Conservation (phyloP, 2,888 invertebrate species). For the Thereva unica region DNA sequence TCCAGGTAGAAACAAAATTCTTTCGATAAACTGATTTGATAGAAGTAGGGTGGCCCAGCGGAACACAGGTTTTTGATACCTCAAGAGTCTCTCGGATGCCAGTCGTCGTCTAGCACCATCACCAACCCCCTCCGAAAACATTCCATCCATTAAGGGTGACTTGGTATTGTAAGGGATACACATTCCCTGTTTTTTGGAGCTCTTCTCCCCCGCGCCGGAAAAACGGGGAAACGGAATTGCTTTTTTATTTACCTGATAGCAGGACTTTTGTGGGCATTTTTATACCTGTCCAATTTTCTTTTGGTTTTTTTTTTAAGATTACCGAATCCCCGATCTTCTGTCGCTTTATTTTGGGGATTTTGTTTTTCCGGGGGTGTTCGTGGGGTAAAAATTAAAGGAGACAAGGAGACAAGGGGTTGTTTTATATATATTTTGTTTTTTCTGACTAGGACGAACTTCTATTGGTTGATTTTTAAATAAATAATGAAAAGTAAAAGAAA, state of each 20-base stretch:
- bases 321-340: too few relatives aligned
- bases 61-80: constrained; percentile 26
- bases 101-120: neutral
- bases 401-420: constrained; percentile 3
- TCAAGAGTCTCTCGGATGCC: neutral
- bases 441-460: neutral
- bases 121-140: constrained; percentile 15
- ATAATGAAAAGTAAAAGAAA: constrained; percentile 10
- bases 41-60: neutral
- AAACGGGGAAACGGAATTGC: neutral
- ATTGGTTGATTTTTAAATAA: constrained; percentile 21
- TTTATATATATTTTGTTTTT: neutral
- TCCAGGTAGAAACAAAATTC: constrained; percentile 19
- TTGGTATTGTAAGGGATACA: constrained; percentile 2
- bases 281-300: constrained; percentile 16
- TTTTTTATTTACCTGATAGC: constrained; percentile 25
- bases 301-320: neutral
- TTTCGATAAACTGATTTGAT: constrained; percentile 34
- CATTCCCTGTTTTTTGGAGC: neutral
- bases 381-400: constrained; percentile 2
- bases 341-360: too few relatives aligned
- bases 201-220: too few relatives aligned
- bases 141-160: constrained; percentile 13
- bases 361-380: neutral
- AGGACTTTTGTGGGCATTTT: constrained; percentile 14